Base-by-base conservation (phyloP, 2,888 invertebrate genomes). In the Malthinus seriepunctatus region DNA sequence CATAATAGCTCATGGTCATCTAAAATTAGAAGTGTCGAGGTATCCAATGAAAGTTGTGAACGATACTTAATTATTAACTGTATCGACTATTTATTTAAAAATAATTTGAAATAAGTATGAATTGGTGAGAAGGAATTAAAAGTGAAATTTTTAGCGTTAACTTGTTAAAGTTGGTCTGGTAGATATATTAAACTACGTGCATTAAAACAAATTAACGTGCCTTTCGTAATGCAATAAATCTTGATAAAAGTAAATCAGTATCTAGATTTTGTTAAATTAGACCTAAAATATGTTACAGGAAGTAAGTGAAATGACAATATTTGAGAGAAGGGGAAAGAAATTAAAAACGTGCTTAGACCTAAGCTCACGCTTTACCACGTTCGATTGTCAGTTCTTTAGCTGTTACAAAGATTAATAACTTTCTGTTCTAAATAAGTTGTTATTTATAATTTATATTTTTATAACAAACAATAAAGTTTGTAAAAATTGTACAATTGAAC, bases 181-280 rank as follows among this genome's bases (percentile, higher is more conserved):
- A 55, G 58, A 61, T 62, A 60, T 55, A 64, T 23, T 2, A 5
- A 3, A 23, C 3, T 23, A 23, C n/a, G n/a, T n/a, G 23, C 23
- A 23, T 23, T 23, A 23, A 23, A 23, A 23, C 23, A 23, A 23
- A 23, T 23, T 23, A 23, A 23, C 5, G 23, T 23, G 23, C 23
- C 23, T 23, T 23, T 23, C 23, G 63, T 60, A 62, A 63, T 64
- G 62, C 67, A 63, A 63, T 78, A 77, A 78, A 78, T 78, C 76
- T 76, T 73, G 73, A 74, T 75, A 73, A 74, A 75, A 71, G 77
- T 77, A 78, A 78, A 78, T 78, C 77, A 77, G 73, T 69, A 67
- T 62, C 71, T 70, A 75, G 72, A 75, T 75, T 75, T 75, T 69
- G 67, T 71, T 73, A 75, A 76, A 77, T 77, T 76, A 77, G 66